Conservation (phyloP, 2,113 vertebrate species). For the Cyanoderma ruficeps region DNA sequence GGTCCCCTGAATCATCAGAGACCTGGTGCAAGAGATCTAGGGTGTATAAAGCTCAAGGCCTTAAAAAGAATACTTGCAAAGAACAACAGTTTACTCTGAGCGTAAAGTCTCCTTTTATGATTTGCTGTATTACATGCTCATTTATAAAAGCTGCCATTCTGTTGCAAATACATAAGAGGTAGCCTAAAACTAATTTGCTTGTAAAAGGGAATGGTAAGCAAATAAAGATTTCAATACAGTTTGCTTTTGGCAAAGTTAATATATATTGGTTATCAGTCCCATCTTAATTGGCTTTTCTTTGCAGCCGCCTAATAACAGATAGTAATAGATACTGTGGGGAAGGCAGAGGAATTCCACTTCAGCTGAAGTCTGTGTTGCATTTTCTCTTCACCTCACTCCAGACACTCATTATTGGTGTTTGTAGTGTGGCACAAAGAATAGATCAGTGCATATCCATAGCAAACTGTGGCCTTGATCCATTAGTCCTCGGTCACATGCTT, state of each 20-base stretch:
- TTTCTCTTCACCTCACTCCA: neutral
- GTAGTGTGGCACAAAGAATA: neutral
- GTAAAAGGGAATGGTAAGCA: neutral
- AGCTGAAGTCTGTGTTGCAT: rapidly evolving
- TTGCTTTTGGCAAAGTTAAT: neutral
- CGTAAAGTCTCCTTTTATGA: neutral
- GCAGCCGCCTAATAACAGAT: neutral
- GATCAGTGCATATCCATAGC: neutral
- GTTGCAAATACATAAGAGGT: neutral
- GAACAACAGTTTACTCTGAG: neutral
- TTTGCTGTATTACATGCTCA: neutral
- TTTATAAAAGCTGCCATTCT: neutral
- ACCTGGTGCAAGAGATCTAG: neutral
- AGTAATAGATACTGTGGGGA: neutral
- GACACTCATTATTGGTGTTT: neutral
- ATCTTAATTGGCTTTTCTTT: slow-evolving; percentile 23
- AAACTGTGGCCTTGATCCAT: neutral
- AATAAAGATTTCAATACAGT: neutral
- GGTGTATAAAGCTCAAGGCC: neutral
- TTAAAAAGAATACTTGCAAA: neutral
- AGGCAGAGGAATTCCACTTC: neutral
- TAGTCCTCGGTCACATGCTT: neutral
- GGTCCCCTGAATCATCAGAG: neutral
- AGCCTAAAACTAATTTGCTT: neutral
- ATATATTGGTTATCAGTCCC: neutral